Evolutionary conservation across 1,140 invertebrate genomes (phyloP).

Genomic region (Samia ricini): DNA sequence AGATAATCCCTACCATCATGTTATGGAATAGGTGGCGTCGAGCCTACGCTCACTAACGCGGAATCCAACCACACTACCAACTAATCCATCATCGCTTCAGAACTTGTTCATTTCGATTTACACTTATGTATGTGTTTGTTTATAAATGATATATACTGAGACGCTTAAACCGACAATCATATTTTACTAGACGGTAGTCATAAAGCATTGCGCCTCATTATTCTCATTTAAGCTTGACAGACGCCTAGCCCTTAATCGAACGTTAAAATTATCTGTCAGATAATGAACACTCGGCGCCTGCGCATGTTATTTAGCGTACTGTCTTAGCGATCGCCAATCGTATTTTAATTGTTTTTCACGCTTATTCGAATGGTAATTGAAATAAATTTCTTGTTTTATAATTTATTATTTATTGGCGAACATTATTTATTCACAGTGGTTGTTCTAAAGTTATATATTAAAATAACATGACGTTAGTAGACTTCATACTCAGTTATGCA

Average conservation of each 20-base stretch:
- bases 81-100: too few species aligned
- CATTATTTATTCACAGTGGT: conserved; percentile 10
- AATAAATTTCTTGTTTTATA: conserved; percentile 66
- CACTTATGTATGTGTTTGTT: background rate
- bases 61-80: too few species aligned
- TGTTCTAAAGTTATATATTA: conserved; percentile 15
- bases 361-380: conserved; percentile 62
- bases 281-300: conserved; percentile 40
- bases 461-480: too few species aligned
- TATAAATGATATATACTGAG: background rate
- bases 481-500: too few species aligned
- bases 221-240: conserved; percentile 44
- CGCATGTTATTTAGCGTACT: conserved; percentile 45
- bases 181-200: background rate
- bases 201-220: conserved; percentile 40
- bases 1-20: too few species aligned
- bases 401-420: conserved; percentile 41
- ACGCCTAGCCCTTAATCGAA: conserved; percentile 62
- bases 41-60: too few species aligned
- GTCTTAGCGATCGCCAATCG: conserved; percentile 44
- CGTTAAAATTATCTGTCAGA: conserved; percentile 68
- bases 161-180: background rate
- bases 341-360: conserved; percentile 74
- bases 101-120: background rate
- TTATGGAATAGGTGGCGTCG: too few species aligned